Percentiles rank a stretch among this genome's conserved stretches.
Conservation (phyloP, 2,113 vertebrate genomes). For the Nibea coibor region DNA sequence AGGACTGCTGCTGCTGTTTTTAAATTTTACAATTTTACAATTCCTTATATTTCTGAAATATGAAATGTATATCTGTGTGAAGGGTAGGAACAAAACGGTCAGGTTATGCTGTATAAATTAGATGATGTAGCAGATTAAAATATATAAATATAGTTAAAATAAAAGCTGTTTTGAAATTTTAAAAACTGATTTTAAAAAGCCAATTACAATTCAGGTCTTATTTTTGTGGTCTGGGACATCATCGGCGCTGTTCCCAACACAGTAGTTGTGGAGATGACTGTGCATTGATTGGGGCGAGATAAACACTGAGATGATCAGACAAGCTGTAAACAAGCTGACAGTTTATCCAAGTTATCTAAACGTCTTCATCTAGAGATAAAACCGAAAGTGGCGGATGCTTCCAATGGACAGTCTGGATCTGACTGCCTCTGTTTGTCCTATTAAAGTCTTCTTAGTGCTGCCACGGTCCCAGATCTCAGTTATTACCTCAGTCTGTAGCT, state of each 20-base stretch:
- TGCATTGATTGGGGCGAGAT: not conserved
- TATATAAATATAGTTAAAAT: no score
- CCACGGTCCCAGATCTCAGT: not conserved
- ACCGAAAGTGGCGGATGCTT: not conserved
- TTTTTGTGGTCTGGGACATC: not conserved
- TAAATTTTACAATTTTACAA: no score
- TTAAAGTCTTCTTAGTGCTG: no score
- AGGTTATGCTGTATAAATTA: no score
- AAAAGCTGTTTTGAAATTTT: no score
- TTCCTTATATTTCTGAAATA: not conserved
- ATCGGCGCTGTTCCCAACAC: no score
- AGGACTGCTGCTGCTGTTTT: not conserved
- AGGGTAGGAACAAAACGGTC: no score
- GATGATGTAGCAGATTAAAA: no score
- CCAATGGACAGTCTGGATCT: not conserved
- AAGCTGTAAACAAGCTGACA: not conserved
- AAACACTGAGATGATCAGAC: not conserved
- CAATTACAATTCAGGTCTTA: not conserved
- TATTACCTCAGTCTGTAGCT: not conserved
- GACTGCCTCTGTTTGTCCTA: no score
- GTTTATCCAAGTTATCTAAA: not conserved
- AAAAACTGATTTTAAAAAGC: not conserved
- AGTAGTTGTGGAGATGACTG: no score
- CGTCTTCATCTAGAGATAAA: not conserved
- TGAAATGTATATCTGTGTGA: not conserved